These are phyloP conservation scores for Hystrix cristata DNA, from an alignment of 2,113 vertebrate species.

Conservation along the genomic window DNA sequence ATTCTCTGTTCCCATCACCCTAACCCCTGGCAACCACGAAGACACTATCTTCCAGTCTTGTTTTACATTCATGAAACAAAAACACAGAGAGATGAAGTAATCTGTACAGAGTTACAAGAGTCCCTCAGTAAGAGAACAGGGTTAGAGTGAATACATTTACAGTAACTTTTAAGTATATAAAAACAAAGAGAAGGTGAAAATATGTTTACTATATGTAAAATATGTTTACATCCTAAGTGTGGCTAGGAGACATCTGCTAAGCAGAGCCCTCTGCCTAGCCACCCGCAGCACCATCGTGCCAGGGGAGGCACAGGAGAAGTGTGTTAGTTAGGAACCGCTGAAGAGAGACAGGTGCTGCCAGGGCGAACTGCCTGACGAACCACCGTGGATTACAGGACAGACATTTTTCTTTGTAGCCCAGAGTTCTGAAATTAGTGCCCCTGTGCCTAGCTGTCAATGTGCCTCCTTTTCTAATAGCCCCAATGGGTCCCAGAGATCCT, in stretches of 20 bases:
- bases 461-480: neutral
- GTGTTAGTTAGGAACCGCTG: neutral
- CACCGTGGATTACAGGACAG: neutral
- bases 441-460: neutral
- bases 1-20: neutral
- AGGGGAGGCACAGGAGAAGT: no score
- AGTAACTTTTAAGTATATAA: neutral
- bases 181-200: slow-evolving; percentile 30
- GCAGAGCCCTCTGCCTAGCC: neutral
- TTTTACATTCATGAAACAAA: neutral
- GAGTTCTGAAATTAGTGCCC: neutral
- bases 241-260: neutral
- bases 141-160: neutral
- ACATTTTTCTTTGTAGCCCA: neutral
- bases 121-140: slow-evolving; percentile 7
- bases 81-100: slow-evolving; percentile 20
- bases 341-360: neutral
- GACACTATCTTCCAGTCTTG: neutral
- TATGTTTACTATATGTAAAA: neutral
- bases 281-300: neutral
- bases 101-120: neutral
- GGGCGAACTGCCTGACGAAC: neutral
- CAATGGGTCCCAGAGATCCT: neutral
- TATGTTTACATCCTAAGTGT: neutral
- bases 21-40: neutral